Conservation (phyloP, 2,888 invertebrate species). For the Parascotia fuliginaria region DNA sequence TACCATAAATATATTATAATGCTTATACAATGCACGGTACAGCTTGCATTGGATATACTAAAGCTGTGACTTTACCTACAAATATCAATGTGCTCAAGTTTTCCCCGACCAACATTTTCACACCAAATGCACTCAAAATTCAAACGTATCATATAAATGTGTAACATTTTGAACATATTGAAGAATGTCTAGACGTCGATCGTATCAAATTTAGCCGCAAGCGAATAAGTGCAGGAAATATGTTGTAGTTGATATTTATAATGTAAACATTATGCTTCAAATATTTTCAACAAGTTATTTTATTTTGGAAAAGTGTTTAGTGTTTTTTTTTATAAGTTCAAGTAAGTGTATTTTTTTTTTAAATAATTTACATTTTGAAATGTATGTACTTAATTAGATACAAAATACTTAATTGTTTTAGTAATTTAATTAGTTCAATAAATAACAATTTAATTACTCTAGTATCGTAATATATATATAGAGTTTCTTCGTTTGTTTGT, state of each 20-base stretch:
- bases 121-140: neutral
- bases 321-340: too few relatives aligned
- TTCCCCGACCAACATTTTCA: neutral
- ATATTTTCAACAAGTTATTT: constrained; percentile 1
- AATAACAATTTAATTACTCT: too few relatives aligned
- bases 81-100: neutral
- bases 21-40: too few relatives aligned
- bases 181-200: constrained; percentile 21
- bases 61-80: neutral
- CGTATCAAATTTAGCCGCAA: constrained; percentile 14
- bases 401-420: too few relatives aligned
- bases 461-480: too few relatives aligned
- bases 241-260: constrained; percentile 9
- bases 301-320: neutral
- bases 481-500: too few relatives aligned
- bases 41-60: too few relatives aligned
- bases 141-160: constrained; percentile 13
- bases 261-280: neutral
- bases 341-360: too few relatives aligned
- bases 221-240: constrained; percentile 9
- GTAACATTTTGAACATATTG: constrained; percentile 16
- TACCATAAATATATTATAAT: too few relatives aligned
- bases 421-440: too few relatives aligned
- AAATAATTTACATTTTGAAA: too few relatives aligned
- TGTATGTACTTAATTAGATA: too few relatives aligned